phyloP scores from a whole-genome alignment of 2,888 invertebrate species.

The Crioceris asparagi region DNA sequence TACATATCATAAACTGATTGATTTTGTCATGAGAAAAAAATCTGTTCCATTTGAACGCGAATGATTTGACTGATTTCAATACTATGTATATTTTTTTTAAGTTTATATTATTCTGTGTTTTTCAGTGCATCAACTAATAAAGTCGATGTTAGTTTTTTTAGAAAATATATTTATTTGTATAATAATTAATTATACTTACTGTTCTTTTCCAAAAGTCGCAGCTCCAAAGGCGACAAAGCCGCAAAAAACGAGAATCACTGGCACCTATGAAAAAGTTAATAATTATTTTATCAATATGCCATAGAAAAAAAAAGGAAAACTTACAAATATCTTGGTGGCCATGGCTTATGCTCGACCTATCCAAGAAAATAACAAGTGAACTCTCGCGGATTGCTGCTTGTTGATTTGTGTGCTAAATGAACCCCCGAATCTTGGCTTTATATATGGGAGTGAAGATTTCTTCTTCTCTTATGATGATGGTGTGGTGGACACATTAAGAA shows the following conservation, averaged over 20 bases:
- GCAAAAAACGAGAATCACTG: constrained; percentile 6
- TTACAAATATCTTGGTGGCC: constrained; percentile 9
- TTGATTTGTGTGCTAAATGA: constrained; percentile 5
- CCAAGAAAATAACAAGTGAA: constrained; percentile 2
- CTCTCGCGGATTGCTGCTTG: constrained; percentile 2
- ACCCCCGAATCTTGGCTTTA: constrained; percentile 9
- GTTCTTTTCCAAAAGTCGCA: constrained; percentile 11
- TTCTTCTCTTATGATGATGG: too few relatives aligned
- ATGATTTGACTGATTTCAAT: too few relatives aligned
- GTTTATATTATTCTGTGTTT: too few relatives aligned
- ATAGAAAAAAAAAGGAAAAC: not conserved
- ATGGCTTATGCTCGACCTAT: constrained; percentile 5
- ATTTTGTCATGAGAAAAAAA: too few relatives aligned
- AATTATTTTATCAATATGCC: not conserved
- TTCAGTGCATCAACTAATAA: too few relatives aligned
- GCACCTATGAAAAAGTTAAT: constrained; percentile 5
- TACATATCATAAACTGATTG: too few relatives aligned
- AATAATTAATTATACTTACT: constrained; percentile 6
- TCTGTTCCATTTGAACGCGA: too few relatives aligned
- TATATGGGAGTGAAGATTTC: constrained; percentile 7
- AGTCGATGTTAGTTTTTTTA: too few relatives aligned
- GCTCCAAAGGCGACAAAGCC: constrained; percentile 2
- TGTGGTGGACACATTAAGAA: too few relatives aligned
- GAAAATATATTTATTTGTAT: not conserved
- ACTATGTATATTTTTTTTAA: not conserved